Base-by-base conservation (phyloP, 2,888 invertebrate genomes). In the Amiota minor region DNA sequence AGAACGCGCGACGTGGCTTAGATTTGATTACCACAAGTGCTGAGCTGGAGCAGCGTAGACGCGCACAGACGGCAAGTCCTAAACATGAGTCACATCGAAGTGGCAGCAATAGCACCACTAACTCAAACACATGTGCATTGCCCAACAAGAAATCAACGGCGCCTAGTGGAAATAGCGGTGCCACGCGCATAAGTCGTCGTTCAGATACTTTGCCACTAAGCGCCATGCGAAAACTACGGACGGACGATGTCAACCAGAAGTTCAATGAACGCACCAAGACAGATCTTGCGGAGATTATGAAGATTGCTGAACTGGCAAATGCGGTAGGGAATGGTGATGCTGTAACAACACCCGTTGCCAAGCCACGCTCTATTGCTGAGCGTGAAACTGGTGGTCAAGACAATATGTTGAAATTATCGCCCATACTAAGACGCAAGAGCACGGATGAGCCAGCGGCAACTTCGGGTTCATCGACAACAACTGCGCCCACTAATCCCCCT, bases 261-360 rank as follows among this genome's bases (percentile, higher is more conserved):
- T 74, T 89, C 8, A 89, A 88, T 20, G 89, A 89, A 61, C 85
- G 89, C 16, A 89, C 89, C 55, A 88, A 88, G 76, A 84, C 83
- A 55, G 89, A 89, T 67, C 82, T 89, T 72, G 89, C 89, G 10
- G 89, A 89, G 76, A 89, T 89, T n/a, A 87, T 88, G 75, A 88
- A 87, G 77, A 89, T 90, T 56, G 88, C 88, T 2, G 88, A 88
- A 71, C 84, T 85, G 68, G 89, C 86, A 9, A 83, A 83, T 74
- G 76, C 78, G 46, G 70, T 47, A 1, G 72, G 65, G 35, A 62
- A n/a, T 0, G 74, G 70, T 1, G 70, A 74, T 11, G 70, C 11
- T 12, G 53, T 53, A 18, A 68, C 73, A n/a, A 16, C 46, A n/a
- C 16, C 65, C 49, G 47, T 53, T 53, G n/a, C 53, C n/a, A 64